phyloP scores from a whole-genome alignment of 64 coral and sea anemone genomes.

The Platygyra sinensis region DNA sequence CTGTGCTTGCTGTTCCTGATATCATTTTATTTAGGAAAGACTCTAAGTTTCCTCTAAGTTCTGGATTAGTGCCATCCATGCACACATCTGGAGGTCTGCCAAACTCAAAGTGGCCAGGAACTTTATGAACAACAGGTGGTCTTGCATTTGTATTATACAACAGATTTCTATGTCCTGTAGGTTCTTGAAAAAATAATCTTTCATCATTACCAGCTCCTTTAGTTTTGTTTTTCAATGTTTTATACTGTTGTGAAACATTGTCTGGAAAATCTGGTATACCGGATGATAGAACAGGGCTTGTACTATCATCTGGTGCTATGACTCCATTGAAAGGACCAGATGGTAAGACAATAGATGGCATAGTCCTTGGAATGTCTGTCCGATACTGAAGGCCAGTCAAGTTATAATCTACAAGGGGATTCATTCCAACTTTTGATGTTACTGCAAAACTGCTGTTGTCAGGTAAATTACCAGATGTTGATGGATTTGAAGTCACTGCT shows the following conservation, averaged over 20 bases:
- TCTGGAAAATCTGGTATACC: conserved; percentile 37
- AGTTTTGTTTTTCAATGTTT: neutral
- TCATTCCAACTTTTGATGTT: neutral
- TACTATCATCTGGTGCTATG: neutral
- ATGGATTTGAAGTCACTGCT: neutral
- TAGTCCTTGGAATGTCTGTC: neutral
- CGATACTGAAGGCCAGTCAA: neutral
- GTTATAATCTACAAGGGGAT: neutral
- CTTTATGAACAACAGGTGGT: neutral
- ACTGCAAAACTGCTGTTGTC: neutral
- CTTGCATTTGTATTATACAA: neutral
- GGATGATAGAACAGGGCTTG: neutral
- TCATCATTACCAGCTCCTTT: neutral
- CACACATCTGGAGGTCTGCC: neutral
- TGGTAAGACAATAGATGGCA: neutral
- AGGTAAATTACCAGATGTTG: neutral
- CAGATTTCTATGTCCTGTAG: neutral
- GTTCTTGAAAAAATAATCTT: neutral
- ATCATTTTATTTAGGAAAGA: neutral
- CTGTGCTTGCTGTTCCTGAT: neutral
- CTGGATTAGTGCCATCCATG: neutral
- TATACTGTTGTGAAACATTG: conserved; percentile 12
- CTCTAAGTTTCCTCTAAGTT: conserved; percentile 24
- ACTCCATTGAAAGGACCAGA: neutral
- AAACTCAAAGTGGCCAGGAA: neutral